Base-by-base conservation (phyloP, 2,888 invertebrate species). In the Scaptomyza parva region DNA sequence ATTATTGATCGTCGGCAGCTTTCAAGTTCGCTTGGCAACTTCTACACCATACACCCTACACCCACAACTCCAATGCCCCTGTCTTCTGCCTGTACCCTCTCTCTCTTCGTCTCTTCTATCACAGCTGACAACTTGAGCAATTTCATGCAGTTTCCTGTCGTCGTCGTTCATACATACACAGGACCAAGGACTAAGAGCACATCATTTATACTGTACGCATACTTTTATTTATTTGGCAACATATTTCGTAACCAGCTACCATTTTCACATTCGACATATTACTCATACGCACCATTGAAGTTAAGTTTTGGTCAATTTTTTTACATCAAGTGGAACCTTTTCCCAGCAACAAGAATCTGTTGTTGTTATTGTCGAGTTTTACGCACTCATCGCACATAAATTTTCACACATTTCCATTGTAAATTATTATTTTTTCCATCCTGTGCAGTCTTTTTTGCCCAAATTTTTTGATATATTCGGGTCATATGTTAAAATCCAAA, bases 291-390 rank as follows among this genome's bases (percentile, higher is more conserved):
- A 69, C 82, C 69, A 79, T 79, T 79, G 69, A 82, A 75, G 77
- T 77, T 79, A 82, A 79, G 82, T 69, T 75, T 75, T 75, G 80
- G 80, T 82, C 82, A 82, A 75, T 82, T 79, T 80, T 81, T 80
- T 79, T 81, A 72, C 62, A 52, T 30, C 54, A 64, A 64, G 40
- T 59, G 48, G 22, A 33, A 37, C 54, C 28, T n/a, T 40, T 2
- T 2, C 12, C 17, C 45, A n/a, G n/a, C n/a, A n/a, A n/a, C n/a
- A n/a, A n/a, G n/a, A n/a, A n/a, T n/a, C n/a, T n/a, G n/a, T n/a
- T n/a, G n/a, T 11, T 37, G 11, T 30, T 26, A 45, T 26, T 12
- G 2, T n/a, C 52, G n/a, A 45, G 50, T 18, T 44, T 40, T 51
- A 41, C 67, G 53, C 47, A 61, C 70, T 73, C 45, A 18, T 28